Evolutionary conservation across 2,797 vertebrate species (phyloP).

Genomic region (Sebastes vulpes): DNA sequence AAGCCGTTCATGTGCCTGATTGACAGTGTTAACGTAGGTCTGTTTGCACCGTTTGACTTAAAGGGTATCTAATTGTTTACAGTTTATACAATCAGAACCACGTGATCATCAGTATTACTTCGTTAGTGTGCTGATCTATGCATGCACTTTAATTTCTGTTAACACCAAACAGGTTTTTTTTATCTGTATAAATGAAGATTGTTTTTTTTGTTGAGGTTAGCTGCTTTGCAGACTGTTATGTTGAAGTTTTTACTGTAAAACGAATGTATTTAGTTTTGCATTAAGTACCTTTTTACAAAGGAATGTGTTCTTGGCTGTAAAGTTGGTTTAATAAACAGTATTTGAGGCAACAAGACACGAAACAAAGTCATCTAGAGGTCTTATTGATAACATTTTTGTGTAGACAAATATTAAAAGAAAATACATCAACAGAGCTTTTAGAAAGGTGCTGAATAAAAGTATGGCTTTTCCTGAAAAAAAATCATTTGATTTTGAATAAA

Average conservation of each 20-base stretch:
- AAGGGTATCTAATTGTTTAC: conserved; percentile 13
- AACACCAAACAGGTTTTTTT: conserved; percentile 7
- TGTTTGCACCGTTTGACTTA: conserved; percentile 9
- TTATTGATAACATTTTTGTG: no score
- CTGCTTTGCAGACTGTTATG: not conserved
- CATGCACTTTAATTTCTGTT: conserved; percentile 40
- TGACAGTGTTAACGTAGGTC: conserved; percentile 15
- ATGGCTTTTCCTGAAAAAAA: no score
- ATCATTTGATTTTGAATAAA: no score
- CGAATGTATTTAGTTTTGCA: not conserved
- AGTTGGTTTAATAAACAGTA: conserved; percentile 17
- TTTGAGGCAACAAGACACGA: not conserved
- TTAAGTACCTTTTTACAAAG: conserved; percentile 36
- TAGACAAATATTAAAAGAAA: no score
- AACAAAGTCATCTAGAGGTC: not conserved
- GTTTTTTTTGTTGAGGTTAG: not conserved
- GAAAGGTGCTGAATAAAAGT: no score
- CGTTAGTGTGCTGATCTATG: not conserved
- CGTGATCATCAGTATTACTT: not conserved
- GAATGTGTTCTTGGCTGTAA: conserved; percentile 1
- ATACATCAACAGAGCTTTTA: no score
- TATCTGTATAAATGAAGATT: not conserved
- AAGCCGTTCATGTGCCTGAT: conserved; percentile 67
- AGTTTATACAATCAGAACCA: conserved; percentile 18
- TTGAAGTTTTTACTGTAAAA: not conserved